Evolutionary conservation across 2,113 vertebrate genomes (phyloP).

Genomic region (Varanus komodoensis): DNA sequence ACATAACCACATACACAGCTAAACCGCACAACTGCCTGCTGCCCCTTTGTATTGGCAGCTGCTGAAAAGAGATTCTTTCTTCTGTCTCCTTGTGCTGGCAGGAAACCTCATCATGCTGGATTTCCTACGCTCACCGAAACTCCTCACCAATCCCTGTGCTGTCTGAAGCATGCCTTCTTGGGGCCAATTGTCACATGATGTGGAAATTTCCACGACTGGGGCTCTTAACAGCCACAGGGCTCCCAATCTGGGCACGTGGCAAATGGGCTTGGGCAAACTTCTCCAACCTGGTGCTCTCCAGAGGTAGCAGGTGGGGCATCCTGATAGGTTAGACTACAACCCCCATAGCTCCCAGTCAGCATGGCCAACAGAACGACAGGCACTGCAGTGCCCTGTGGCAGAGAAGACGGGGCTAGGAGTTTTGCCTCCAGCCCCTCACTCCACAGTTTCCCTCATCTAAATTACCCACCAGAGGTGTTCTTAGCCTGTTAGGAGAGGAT

Average conservation of each 20-base stretch:
- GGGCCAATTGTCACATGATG: background rate
- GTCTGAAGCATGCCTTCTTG: background rate
- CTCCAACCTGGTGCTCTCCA: too few relatives aligned
- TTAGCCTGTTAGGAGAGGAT: background rate
- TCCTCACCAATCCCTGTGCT: background rate
- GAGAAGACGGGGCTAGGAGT: background rate
- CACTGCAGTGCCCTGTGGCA: too few relatives aligned
- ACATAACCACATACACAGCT: too few relatives aligned
- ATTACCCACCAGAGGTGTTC: background rate
- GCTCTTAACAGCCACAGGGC: background rate
- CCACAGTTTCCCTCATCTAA: background rate
- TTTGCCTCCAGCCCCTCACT: background rate
- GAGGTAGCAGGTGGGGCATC: too few relatives aligned
- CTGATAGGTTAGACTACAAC: too few relatives aligned
- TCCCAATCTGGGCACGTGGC: too few relatives aligned
- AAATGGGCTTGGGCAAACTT: too few relatives aligned
- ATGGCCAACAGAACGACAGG: too few relatives aligned
- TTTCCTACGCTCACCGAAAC: background rate
- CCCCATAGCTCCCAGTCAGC: too few relatives aligned
- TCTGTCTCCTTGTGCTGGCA: background rate
- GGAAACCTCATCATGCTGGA: background rate
- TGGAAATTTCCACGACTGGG: background rate
- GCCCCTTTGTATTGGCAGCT: background rate
- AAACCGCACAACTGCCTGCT: too few relatives aligned
- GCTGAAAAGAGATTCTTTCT: background rate